Evolutionary conservation across 2,888 invertebrate genomes (phyloP).

Genomic region (Eristalis pertinax): DNA sequence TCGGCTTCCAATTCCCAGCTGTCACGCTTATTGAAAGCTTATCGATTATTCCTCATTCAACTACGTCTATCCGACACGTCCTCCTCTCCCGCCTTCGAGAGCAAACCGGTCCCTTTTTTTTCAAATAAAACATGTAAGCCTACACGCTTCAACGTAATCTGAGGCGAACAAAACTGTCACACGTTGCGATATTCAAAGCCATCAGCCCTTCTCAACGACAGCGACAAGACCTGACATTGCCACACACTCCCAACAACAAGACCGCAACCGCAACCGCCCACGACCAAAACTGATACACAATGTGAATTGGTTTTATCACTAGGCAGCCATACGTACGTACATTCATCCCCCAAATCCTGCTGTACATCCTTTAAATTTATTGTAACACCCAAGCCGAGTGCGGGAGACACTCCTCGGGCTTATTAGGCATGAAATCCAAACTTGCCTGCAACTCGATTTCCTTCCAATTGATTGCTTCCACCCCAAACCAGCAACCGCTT

Average conservation of each 20-base stretch:
- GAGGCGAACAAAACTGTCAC: not conserved
- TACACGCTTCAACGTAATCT: not conserved
- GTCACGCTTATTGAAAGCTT: not conserved
- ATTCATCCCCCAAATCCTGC: conserved; percentile 33
- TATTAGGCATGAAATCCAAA: conserved; percentile 55
- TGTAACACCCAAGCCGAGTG: conserved; percentile 24
- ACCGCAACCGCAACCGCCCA: not conserved
- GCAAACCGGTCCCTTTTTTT: not conserved
- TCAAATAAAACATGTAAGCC: not conserved
- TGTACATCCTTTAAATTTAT: conserved; percentile 48
- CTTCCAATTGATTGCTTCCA: conserved; percentile 53
- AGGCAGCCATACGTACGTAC: not conserved
- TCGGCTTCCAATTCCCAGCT: not conserved
- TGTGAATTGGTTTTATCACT: not conserved
- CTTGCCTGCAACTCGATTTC: conserved; percentile 37
- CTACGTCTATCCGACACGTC: not conserved
- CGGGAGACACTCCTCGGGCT: conserved; percentile 31
- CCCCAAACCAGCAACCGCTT: not conserved
- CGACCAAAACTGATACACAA: not conserved
- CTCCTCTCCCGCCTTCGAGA: not conserved
- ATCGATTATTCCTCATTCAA: not conserved
- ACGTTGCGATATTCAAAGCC: not conserved
- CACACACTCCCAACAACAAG: not conserved
- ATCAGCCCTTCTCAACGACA: not conserved
- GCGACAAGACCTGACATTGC: not conserved